Evolutionary conservation across 30 jellyfish, hydroid and myxozoan genomes (phyloP).

Genomic region (Cassiopea xamachana): DNA sequence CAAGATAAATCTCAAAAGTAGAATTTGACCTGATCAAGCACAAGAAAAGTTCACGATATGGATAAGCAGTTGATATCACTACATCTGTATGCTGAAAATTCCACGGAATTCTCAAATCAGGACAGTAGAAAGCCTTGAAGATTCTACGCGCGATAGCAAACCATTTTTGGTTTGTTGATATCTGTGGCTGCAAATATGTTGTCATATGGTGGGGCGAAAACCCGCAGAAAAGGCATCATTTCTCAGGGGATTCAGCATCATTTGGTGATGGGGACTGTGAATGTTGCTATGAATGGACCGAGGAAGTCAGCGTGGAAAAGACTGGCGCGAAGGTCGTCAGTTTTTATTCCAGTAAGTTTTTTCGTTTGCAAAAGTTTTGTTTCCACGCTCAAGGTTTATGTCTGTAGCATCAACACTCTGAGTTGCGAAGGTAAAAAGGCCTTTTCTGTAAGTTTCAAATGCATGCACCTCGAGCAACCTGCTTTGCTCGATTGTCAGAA

Average conservation of each 20-base stretch:
- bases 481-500: no score
- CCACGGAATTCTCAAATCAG: background rate
- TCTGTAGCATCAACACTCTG: background rate
- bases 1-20: no score
- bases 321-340: conserved; percentile 78
- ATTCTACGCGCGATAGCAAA: background rate
- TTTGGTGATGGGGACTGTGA: conserved; percentile 78
- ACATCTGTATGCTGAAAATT: background rate
- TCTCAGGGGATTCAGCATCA: conserved; percentile 86
- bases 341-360: conserved; percentile 75
- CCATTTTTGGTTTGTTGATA: conserved; percentile 7
- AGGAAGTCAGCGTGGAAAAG: conserved; percentile 74
- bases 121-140: conserved; percentile 1
- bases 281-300: conserved; percentile 85
- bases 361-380: background rate
- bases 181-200: conserved; percentile 47
- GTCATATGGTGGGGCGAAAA: conserved; percentile 73
- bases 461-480: no score
- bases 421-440: background rate
- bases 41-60: background rate
- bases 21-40: no score
- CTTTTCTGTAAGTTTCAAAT: no score
- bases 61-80: background rate
- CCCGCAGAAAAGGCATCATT: conserved; percentile 68
- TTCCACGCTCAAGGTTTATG: background rate